These are phyloP conservation scores for Teleogryllus occipitalis DNA, from an alignment of 1,140 invertebrate genomes.

Conservation along the genomic window DNA sequence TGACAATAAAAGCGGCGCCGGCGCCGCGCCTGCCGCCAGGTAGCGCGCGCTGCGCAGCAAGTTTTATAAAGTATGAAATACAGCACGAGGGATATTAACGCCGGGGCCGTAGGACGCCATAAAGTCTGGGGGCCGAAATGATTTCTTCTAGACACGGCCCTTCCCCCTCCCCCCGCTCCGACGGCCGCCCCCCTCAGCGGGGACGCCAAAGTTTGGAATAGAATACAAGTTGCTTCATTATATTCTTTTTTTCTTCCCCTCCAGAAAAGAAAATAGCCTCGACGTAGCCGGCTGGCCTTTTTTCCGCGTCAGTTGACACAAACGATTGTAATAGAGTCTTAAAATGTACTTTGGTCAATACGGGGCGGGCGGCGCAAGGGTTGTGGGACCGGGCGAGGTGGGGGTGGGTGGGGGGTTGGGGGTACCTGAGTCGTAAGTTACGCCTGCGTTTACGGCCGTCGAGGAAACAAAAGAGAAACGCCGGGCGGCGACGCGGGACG, in stretches of 20 bases:
- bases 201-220: neutral
- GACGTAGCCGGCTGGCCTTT: neutral
- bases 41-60: neutral
- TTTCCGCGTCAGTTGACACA: constrained; percentile 3
- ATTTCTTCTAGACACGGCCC: neutral
- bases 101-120: neutral
- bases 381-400: too few relatives aligned
- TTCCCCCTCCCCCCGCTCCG: neutral
- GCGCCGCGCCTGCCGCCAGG: neutral
- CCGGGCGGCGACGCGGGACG: neutral
- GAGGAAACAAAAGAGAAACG: neutral
- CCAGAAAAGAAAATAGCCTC: neutral
- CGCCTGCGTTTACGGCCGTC: neutral
- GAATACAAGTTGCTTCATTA: constrained; percentile 5
- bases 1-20: neutral
- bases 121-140: neutral
- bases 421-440: neutral
- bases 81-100: neutral
- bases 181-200: neutral
- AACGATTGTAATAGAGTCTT: constrained; percentile 1
- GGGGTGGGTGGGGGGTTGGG: too few relatives aligned
- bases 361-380: too few relatives aligned
- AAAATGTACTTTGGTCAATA: constrained; percentile 1
- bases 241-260: neutral
- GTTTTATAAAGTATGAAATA: constrained; percentile 1